Evolutionary conservation across 2,797 vertebrate species (phyloP).

Genomic region (Alfaro cultratus): DNA sequence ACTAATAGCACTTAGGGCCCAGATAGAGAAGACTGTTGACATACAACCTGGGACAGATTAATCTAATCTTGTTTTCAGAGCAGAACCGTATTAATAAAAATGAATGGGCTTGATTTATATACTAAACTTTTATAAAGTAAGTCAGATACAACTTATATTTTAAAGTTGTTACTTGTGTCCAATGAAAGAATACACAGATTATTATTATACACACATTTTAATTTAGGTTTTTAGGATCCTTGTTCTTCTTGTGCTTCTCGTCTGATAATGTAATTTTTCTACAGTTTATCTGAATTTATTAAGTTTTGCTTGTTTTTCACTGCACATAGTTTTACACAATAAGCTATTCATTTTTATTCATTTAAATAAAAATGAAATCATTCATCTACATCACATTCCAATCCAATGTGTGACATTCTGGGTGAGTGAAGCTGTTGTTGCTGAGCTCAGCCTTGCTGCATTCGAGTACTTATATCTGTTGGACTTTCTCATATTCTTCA

Average conservation of each 20-base stretch:
- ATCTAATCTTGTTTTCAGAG: neutral
- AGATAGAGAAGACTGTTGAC: neutral
- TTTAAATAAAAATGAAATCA: too few relatives aligned
- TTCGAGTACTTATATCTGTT: neutral
- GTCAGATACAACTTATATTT: neutral
- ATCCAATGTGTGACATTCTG: neutral
- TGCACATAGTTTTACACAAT: neutral
- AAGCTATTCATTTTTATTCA: neutral
- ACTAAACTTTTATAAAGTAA: neutral
- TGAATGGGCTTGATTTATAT: neutral
- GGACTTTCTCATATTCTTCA: neutral
- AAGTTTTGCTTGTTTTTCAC: neutral
- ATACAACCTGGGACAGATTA: neutral
- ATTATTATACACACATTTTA: neutral
- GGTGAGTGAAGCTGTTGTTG: neutral
- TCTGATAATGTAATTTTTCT: neutral
- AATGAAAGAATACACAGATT: neutral
- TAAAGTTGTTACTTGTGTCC: neutral
- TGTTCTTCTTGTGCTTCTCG: neutral
- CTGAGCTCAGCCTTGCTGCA: neutral
- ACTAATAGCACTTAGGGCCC: neutral
- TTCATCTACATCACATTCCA: neutral
- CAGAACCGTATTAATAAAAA: neutral
- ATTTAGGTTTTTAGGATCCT: neutral
- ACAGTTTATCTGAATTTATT: neutral